Evolutionary conservation across 2,797 vertebrate species (phyloP).

Genomic region (Geotrypetes seraphini): DNA sequence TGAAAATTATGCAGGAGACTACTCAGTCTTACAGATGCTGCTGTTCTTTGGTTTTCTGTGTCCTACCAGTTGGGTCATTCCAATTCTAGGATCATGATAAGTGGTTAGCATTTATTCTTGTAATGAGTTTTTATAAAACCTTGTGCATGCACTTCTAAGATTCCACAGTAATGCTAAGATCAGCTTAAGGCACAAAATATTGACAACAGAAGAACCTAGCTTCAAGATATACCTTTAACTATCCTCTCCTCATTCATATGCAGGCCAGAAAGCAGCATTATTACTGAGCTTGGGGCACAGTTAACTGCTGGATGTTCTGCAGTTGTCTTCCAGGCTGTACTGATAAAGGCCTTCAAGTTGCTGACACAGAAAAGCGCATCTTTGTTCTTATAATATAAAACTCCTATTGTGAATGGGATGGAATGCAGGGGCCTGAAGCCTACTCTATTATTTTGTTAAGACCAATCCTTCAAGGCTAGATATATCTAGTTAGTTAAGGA

Average conservation of each 20-base stretch:
- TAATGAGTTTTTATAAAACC: constrained; percentile 7
- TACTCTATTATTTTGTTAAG: too few species aligned
- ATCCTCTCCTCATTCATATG: constrained; percentile 36
- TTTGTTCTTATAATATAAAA: too few species aligned
- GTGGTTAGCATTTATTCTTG: background rate
- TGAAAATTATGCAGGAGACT: too few species aligned
- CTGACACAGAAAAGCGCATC: constrained; percentile 31
- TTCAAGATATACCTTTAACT: constrained; percentile 26
- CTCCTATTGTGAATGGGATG: too few species aligned
- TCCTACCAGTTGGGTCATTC: too few species aligned
- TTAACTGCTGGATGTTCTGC: constrained; percentile 48
- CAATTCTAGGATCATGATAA: too few species aligned
- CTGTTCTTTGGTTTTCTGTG: too few species aligned
- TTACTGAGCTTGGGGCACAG: constrained; percentile 46
- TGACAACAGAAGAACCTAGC: constrained; percentile 23
- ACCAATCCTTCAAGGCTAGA: too few species aligned
- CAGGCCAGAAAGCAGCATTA: constrained; percentile 38
- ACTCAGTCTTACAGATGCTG: too few species aligned
- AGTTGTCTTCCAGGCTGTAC: constrained; percentile 43
- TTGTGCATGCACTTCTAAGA: constrained; percentile 1
- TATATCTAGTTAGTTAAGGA: too few species aligned
- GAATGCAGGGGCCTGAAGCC: too few species aligned
- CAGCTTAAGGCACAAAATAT: constrained; percentile 11
- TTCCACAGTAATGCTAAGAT: constrained; percentile 8
- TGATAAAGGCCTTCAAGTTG: constrained; percentile 40